Evolutionary conservation across 2,113 vertebrate species (phyloP).

Genomic region (Atlantisia rogersi): DNA sequence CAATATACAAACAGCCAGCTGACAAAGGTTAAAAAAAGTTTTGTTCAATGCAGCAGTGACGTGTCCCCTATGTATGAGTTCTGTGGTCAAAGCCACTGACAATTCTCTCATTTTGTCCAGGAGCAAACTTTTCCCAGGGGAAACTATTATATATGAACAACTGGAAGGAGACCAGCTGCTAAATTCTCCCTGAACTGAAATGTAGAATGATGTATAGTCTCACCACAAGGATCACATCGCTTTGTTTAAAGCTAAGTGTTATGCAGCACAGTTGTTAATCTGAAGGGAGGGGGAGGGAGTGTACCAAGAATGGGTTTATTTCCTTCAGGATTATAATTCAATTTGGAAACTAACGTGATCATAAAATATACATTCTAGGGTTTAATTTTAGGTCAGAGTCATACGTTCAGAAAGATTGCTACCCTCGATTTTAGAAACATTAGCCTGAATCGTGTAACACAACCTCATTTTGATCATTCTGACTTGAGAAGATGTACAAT

Average conservation of each 20-base stretch:
- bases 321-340: conserved; percentile 15
- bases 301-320: neutral
- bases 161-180: neutral
- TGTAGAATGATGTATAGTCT: neutral
- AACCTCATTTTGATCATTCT: conserved; percentile 26
- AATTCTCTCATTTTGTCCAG: rapidly evolving
- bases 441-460: neutral
- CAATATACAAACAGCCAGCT: neutral
- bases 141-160: neutral
- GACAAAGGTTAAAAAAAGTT: neutral
- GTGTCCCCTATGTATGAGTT: neutral
- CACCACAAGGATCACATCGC: neutral
- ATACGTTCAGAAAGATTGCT: neutral
- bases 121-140: neutral
- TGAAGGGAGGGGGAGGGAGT: neutral
- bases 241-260: neutral
- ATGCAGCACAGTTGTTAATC: neutral
- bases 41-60: neutral
- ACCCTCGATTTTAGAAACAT: neutral
- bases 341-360: neutral
- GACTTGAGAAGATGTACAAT: conserved; percentile 26
- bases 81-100: neutral
- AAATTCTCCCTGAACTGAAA: neutral
- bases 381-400: conserved; percentile 24
- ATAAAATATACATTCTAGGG: conserved; percentile 4